Evolutionary conservation across 2,888 invertebrate genomes (phyloP), one percentile per base, ranked within the genome.

Genomic region (Keiferia lycopersicella): DNA sequence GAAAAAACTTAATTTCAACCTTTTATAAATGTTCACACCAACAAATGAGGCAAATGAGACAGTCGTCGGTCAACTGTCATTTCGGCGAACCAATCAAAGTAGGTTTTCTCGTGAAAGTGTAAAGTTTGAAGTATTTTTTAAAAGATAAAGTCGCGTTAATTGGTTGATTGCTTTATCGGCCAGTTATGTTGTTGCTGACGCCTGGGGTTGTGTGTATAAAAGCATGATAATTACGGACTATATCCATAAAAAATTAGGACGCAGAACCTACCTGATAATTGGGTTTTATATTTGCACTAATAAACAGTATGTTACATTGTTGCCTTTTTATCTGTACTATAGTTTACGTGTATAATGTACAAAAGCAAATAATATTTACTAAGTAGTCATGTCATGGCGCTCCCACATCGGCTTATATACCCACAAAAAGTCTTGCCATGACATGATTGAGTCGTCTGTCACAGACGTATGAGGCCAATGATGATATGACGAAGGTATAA

Each of bases 1-100:
- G 71, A 71, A 71, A 70, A 67, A 71, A 70, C 75, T 76, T 81
- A 81, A 84, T 83, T 81, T 76, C 69, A 68, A 64, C 64, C 61
- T 64, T 63, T 67, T 68, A 64, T 69, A 66, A 68, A 69, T 72
- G 69, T 72, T 72, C 71, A 69, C 72, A 71, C 71, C 69, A 70
- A 56, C 60, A 63, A 62, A 66, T 63, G 64, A 57, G 62, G 34
- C 58, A 12, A 59, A 59, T 59, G 41, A 59, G 59, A 39, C 20
- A 30, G 30, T 41, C 7, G 58, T 57, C 22, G 34, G 53, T 26
- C 60, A 64, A 45, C 65, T 59, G 57, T 39, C 22, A 45, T 56
- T 65, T 69, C 62, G 48, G 14, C 65, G 63, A 69, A 57, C 48
- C 53, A 63, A 66, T 68, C 66, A 66, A 65, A 65, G 65, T 67